phyloP scores from a whole-genome alignment of 2,888 invertebrate species.

The Parapristionchus giblindavisi region DNA sequence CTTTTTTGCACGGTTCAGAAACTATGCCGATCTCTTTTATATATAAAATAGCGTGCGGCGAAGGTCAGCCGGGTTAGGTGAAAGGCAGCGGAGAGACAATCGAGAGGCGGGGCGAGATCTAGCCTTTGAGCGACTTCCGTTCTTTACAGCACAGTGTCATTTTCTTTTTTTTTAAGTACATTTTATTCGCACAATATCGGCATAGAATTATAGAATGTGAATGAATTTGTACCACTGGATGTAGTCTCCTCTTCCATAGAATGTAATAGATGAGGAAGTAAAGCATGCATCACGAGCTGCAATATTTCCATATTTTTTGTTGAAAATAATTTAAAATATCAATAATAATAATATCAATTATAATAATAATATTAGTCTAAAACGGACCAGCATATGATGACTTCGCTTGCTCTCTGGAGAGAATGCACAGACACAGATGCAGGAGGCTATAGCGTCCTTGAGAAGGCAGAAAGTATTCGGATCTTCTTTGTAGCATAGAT shows the following conservation, averaged over 20 bases:
- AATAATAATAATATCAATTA: background rate
- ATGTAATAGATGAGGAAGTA: slow-evolving; percentile 91
- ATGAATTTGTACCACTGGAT: too few species aligned
- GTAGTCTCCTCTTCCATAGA: slow-evolving; percentile 89
- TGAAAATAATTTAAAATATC: background rate
- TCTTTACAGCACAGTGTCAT: too few species aligned
- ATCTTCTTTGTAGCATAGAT: slow-evolving; percentile 98
- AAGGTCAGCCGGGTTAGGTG: too few species aligned
- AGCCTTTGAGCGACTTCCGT: too few species aligned
- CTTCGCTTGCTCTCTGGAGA: slow-evolving; percentile 86
- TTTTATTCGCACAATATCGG: too few species aligned
- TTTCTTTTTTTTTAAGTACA: too few species aligned
- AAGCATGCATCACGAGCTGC: slow-evolving; percentile 83
- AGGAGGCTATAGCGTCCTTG: slow-evolving; percentile 91
- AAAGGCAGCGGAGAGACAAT: too few species aligned
- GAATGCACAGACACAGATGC: slow-evolving; percentile 98
- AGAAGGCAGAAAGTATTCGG: slow-evolving; percentile 94
- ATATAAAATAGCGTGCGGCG: too few species aligned
- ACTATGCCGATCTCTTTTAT: too few species aligned
- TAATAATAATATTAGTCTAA: background rate
- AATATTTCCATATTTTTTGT: slow-evolving; percentile 14
- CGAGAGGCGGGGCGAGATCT: too few species aligned
- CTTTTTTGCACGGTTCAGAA: too few species aligned
- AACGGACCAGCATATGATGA: slow-evolving; percentile 73
- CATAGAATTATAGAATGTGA: too few species aligned